Percentiles rank a stretch among this genome's conserved stretches.
phyloP scores from a whole-genome alignment of 1,140 invertebrate genomes.

The Drosophila equinoxialis region DNA sequence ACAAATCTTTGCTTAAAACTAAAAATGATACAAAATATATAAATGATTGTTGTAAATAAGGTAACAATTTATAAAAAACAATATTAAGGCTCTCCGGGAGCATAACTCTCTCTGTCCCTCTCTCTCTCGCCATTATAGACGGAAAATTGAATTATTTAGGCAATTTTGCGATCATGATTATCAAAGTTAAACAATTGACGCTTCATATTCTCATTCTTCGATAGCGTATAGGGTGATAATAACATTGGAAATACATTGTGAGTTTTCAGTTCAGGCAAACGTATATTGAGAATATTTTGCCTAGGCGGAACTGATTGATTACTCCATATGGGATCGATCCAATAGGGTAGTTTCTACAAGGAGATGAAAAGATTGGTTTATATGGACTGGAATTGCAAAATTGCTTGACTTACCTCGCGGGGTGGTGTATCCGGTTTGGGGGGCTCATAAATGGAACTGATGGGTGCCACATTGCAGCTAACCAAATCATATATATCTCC shows the following conservation, averaged over 20 bases:
- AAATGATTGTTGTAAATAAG: constrained; percentile 25
- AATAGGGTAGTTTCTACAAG: constrained; percentile 70
- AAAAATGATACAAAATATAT: constrained; percentile 36
- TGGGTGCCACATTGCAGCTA: constrained; percentile 43
- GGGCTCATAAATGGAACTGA: constrained; percentile 64
- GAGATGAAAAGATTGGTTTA: no score
- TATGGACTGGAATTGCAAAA: background rate
- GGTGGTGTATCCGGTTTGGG: constrained; percentile 83
- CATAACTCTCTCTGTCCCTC: background rate
- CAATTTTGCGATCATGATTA: constrained; percentile 76
- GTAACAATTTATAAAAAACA: constrained; percentile 45
- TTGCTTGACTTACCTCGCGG: constrained; percentile 58
- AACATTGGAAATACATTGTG: constrained; percentile 65
- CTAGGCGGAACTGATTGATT: constrained; percentile 48
- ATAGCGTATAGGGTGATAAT: constrained; percentile 75
- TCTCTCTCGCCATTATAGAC: background rate
- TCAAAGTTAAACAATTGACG: constrained; percentile 74
- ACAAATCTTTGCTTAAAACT: constrained; percentile 46
- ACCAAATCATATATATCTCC: constrained; percentile 49
- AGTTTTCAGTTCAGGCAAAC: constrained; percentile 64
- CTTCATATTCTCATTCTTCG: constrained; percentile 77
- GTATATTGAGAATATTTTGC: constrained; percentile 60
- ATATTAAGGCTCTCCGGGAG: constrained; percentile 9
- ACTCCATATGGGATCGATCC: constrained; percentile 81
- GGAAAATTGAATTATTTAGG: constrained; percentile 39